Evolutionary conservation across 2,113 vertebrate genomes (phyloP).

Genomic region (Rhinoderma darwinii): DNA sequence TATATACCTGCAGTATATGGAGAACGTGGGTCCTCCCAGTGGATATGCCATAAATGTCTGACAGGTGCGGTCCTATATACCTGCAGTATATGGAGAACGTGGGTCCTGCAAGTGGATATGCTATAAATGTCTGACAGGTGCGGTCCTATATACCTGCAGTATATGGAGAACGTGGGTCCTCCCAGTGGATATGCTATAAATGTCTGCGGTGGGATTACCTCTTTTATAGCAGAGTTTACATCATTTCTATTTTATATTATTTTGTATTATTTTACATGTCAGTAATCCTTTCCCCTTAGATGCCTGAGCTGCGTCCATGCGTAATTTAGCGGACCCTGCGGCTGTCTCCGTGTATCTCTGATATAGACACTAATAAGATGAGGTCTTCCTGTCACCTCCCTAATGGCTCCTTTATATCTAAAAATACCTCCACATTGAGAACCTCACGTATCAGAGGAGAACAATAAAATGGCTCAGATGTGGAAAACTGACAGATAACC

Average conservation of each 20-base stretch:
- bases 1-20: no score
- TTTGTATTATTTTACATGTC: background rate
- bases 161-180: no score
- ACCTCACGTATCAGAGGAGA: background rate
- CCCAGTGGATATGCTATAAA: no score
- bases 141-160: no score
- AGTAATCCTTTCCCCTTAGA: background rate
- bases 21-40: no score
- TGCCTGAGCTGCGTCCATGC: background rate
- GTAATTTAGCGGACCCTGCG: background rate
- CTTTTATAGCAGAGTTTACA: background rate
- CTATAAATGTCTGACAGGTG: background rate
- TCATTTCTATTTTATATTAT: background rate
- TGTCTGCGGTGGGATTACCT: no score
- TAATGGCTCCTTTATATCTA: background rate
- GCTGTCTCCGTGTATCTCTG: background rate
- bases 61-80: no score
- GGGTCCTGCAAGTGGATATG: no score
- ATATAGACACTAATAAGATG: background rate
- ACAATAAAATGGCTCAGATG: background rate
- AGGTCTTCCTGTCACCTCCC: background rate
- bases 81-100: no score
- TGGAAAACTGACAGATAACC: background rate
- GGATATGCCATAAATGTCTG: no score
- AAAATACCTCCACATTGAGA: constrained; percentile 23